Conservation (phyloP, 1,140 invertebrate species). For the Scaptodrosophila lebanonensis region DNA sequence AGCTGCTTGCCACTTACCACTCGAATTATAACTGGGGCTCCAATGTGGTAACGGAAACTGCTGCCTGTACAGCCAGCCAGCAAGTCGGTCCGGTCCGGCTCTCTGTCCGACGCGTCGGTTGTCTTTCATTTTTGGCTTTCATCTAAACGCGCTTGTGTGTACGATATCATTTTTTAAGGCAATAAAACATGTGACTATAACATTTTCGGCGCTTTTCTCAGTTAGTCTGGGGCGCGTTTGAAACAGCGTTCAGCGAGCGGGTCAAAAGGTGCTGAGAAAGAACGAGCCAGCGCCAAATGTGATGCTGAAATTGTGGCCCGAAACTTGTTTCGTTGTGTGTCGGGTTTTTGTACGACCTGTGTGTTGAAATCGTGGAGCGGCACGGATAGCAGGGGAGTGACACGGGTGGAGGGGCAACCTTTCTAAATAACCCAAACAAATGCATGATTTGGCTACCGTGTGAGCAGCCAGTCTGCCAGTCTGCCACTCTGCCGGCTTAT, state of each 20-base stretch:
- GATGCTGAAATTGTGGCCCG: slow-evolving; percentile 57
- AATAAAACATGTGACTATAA: slow-evolving; percentile 38
- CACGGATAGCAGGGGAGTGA: too few species aligned
- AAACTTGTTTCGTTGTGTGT: slow-evolving; percentile 28
- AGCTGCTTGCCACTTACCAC: too few species aligned
- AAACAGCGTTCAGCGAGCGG: slow-evolving; percentile 39
- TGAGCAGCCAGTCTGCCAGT: too few species aligned
- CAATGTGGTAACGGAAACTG: slow-evolving; percentile 42
- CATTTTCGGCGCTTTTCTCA: slow-evolving; percentile 11
- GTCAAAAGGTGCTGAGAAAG: slow-evolving; percentile 71
- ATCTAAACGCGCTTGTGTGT: slow-evolving; percentile 18
- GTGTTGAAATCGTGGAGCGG: too few species aligned
- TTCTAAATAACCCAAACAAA: too few species aligned
- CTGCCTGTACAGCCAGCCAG: background rate
- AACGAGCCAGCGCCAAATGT: slow-evolving; percentile 32
- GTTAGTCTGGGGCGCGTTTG: slow-evolving; percentile 46
- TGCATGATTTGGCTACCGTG: too few species aligned
- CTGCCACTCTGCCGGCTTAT: too few species aligned
- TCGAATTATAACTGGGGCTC: too few species aligned
- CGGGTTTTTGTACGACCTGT: too few species aligned
- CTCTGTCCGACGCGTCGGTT: too few species aligned
- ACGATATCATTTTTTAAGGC: slow-evolving; percentile 35
- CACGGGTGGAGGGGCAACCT: too few species aligned
- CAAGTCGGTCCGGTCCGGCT: background rate
- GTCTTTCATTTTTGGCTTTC: too few species aligned